Evolutionary conservation across 2,113 vertebrate genomes (phyloP), one percentile per base, ranked within the genome.

Genomic region (Eurystomus gularis): DNA sequence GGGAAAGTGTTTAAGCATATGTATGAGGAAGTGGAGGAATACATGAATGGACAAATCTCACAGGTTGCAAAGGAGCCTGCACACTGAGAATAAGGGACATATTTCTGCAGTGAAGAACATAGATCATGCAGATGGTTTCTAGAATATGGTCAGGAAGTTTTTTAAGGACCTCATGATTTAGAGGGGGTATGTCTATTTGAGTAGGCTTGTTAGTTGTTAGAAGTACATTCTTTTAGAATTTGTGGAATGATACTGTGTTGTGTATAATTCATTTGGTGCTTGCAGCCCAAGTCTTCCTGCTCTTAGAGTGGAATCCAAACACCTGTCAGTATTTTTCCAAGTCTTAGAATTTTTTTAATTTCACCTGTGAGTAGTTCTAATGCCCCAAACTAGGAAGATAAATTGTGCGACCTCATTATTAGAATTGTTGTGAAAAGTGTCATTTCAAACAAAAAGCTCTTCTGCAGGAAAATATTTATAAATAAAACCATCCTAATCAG

Each of bases 281-380:
- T 82, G 14, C 37, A 88, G 9, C 13, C 21, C 6, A 42, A 31
- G 9, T 42, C 35, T 37, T 82, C 11, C 11, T 0, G 0, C 25
- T 76, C 20, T 52, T 15, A n/a, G 21, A 49, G 42, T 21, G 20
- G 33, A 29, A 17, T 62, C 42, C 55, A 6, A 71, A 58, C 4
- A 16, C 52, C 1, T 2, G 11, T 44, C 3, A 4, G 39, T 40
- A 17, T 82, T 93, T 89, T 79, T 44, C 5, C 12, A 10, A 81
- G 40, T 44, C 39, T n/a, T 73, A 26, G 23, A 69, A 33, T 24
- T 51, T 84, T 79, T 72, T 21, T 5, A 8, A 21, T 78, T 77
- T 83, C 9, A 62, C 6, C 11, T 39, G 2, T 68, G 51, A 3
- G 4, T 88, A 54, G 37, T 76, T 94, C 3, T 79, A 13, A 3